Percentiles rank a stretch among this genome's conserved stretches.
These are phyloP conservation scores for Ceratothoa steindachneri DNA, from an alignment of 2,888 invertebrate species.

Conservation along the genomic window DNA sequence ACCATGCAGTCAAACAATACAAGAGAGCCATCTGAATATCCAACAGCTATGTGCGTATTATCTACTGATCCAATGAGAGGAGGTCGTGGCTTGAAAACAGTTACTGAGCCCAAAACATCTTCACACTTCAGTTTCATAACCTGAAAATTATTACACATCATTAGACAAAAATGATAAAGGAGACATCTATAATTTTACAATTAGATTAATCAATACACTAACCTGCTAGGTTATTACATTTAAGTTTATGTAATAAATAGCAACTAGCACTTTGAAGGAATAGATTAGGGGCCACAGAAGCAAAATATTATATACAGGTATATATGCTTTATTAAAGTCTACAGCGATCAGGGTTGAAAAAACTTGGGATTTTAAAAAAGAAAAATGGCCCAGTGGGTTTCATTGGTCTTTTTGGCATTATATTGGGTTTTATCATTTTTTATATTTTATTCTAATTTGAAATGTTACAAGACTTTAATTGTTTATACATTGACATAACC, in stretches of 20 bases:
- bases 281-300: neutral
- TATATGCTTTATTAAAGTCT: neutral
- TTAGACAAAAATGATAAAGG: neutral
- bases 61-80: conserved; percentile 26
- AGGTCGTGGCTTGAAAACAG: conserved; percentile 24
- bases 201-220: neutral
- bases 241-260: neutral
- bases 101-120: conserved; percentile 24
- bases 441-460: too few relatives aligned
- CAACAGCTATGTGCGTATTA: conserved; percentile 39
- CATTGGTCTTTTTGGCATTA: too few relatives aligned
- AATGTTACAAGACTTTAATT: too few relatives aligned
- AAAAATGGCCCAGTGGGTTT: too few relatives aligned
- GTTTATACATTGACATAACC: too few relatives aligned
- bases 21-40: conserved; percentile 37
- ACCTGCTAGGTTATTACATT: neutral
- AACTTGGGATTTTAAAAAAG: neutral
- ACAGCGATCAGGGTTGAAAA: too few relatives aligned
- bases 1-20: conserved; percentile 27
- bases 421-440: too few relatives aligned
- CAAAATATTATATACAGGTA: neutral
- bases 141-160: conserved; percentile 4
- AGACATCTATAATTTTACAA: neutral
- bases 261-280: too few relatives aligned
- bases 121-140: conserved; percentile 34